Evolutionary conservation across 30 jellyfish, hydroid and myxozoan genomes (phyloP), one percentile per base, ranked within the genome.

Genomic region (Aurelia sp.): DNA sequence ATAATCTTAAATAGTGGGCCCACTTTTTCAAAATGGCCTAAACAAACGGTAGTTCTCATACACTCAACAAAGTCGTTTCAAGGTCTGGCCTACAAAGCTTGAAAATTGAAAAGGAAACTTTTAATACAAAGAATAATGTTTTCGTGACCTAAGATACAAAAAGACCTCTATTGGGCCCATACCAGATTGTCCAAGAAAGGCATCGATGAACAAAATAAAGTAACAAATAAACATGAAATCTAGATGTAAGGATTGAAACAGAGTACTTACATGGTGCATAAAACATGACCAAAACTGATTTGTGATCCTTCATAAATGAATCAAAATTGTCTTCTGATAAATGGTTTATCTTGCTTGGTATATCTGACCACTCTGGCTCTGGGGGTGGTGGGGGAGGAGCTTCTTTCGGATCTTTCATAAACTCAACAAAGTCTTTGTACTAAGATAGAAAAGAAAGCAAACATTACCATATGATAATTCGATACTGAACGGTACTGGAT

Each of bases 181-280:
- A 37, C 48, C 7, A 4, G 48, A 8, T 37, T 37, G 48, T 6
- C 48, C 48, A 37, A 37, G 9, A 37, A 37, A 52, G 18, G 21
- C 12, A 27, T 5, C 0, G 22, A 27, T 73, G 41, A 71, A 15
- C 73, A 5, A 20, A 35, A 3, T 30, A 48, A 74, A 17, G 51
- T 10, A 57, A 13, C 47, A 9, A 13, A 35, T 53, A 62, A 53
- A 58, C 22, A 57, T 35, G 37, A 76, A 33, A 61, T 10, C 41
- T 31, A 0, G 22, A 22, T 19, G 4, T 21, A 60, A 27, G 35
- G 4, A 21, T 1, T 37, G 57, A 15, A 5, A 20, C 9, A 0
- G 30, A 4, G 9, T 18, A 85, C 98, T 93, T 61, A 93, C 98
- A 93, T 19, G 98, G 98, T 9, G 98, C 98, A 82, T 93, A 93